Percentiles rank a stretch among this genome's conserved stretches.
Evolutionary conservation across 92 coral and sea anemone species (phyloP).

Genomic region (Umimayanthus chanpuru): DNA sequence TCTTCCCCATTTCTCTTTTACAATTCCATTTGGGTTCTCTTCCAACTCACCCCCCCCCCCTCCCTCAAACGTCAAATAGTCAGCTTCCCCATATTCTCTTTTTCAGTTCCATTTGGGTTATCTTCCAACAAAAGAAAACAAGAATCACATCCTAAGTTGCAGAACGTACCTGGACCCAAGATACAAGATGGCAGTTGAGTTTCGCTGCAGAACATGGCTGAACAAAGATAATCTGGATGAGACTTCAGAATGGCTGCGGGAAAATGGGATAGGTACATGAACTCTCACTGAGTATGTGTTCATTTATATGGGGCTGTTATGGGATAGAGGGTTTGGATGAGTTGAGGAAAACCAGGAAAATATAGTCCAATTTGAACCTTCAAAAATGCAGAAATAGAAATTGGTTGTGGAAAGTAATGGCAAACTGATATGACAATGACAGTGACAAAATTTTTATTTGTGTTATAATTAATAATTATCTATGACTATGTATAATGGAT

Average conservation of each 20-base stretch:
- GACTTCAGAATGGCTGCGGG: constrained; percentile 50
- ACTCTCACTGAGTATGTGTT: background rate
- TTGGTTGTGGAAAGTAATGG: background rate
- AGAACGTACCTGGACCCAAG: constrained; percentile 45
- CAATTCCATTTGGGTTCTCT: too few species aligned
- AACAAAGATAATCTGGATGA: constrained; percentile 36
- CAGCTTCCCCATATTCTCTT: too few species aligned
- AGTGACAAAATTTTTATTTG: too few species aligned
- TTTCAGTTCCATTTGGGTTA: constrained; percentile 60
- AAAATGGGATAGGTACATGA: constrained; percentile 49
- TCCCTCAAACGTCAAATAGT: too few species aligned
- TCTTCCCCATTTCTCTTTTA: too few species aligned
- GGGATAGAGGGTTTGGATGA: background rate
- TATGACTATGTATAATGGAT: too few species aligned
- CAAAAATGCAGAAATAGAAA: background rate
- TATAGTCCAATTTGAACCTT: too few species aligned
- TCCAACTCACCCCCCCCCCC: too few species aligned
- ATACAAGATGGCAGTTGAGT: constrained; percentile 64
- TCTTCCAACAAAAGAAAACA: constrained; percentile 51
- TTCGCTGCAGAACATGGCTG: constrained; percentile 60
- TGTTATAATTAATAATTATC: too few species aligned
- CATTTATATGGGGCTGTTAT: background rate
- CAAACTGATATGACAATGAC: too few species aligned
- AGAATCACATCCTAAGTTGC: constrained; percentile 49
- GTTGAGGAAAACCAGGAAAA: background rate